Base-by-base conservation (phyloP, 2,888 invertebrate genomes). In the Drosophila cracens region DNA sequence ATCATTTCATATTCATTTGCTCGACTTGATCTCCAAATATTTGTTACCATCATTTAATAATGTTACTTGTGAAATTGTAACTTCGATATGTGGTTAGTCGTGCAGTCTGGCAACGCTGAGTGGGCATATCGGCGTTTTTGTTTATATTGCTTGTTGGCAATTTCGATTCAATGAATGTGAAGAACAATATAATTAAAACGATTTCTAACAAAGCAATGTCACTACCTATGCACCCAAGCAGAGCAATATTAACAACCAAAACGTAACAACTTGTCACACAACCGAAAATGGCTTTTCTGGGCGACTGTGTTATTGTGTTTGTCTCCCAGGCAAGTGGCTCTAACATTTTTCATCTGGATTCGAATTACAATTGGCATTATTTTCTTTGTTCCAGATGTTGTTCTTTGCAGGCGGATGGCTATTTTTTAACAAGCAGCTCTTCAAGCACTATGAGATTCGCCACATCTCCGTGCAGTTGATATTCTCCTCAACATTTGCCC, bases 381-480 rank as follows among this genome's bases (percentile, higher is more conserved):
- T 29, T 62, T 71, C 61, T 74, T 81, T 93, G 56, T 80, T 95
- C 94, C 93, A 99, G 98, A 95, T 97, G 62, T 93, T 98, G 61
- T 99, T 99, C 93, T 99, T 99, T 93, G 95, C 96, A 65, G 98
- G 98, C 74, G 99, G 99, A 70, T 99, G 99, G 98, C 95, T 99
- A 71, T 99, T 99, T 94, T 99, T 99, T 92, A 97, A 99, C 89
- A 99, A 98, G 93, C 97, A 98, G 93, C 94, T 99, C 53, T 99
- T 99, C 92, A 96, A 97, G 79, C 98, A 99, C 92, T 99, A 99
- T 94, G 99, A 99, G 94, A 98, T 99, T 7, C 97, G 98, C 87
- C 98, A 99, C 92, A 95, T 97, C 71, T 94, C 98, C 70, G 99
- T 99, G 2, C 98, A 99, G 93, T 94, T 99, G 6, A 97, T 99